Evolutionary conservation across 1,140 invertebrate species (phyloP).

Genomic region (Metaphire vulgaris): DNA sequence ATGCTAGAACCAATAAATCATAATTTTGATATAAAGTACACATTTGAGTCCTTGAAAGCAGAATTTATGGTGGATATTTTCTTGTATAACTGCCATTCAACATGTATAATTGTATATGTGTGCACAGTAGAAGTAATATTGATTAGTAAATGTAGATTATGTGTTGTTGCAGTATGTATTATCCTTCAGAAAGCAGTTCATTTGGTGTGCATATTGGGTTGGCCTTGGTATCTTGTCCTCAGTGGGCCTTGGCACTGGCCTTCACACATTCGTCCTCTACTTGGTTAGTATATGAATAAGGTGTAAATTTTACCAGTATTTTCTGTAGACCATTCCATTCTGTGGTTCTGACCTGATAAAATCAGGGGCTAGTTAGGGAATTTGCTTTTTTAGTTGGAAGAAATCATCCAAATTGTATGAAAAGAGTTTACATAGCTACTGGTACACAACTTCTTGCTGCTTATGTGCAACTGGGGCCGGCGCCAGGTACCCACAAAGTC

Average conservation of each 20-base stretch:
- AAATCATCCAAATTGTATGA: too few relatives aligned
- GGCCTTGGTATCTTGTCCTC: slow-evolving; percentile 91
- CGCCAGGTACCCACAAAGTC: too few relatives aligned
- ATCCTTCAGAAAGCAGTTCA: slow-evolving; percentile 51
- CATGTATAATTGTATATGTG: not conserved
- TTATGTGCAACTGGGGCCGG: too few relatives aligned
- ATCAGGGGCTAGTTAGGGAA: too few relatives aligned
- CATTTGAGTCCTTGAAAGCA: not conserved
- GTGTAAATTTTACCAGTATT: too few relatives aligned
- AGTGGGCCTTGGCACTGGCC: slow-evolving; percentile 91
- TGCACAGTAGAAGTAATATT: not conserved
- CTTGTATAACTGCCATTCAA: not conserved
- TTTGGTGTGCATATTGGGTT: slow-evolving; percentile 88
- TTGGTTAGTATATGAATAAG: slow-evolving; percentile 75
- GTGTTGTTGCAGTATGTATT: slow-evolving; percentile 49
- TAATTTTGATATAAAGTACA: not conserved
- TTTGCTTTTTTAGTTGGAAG: too few relatives aligned
- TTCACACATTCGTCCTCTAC: slow-evolving; percentile 97
- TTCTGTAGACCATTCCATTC: too few relatives aligned
- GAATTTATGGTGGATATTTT: not conserved
- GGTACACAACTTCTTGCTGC: too few relatives aligned
- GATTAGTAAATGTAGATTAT: slow-evolving; percentile 39
- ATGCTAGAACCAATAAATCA: not conserved
- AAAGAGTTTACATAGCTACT: too few relatives aligned
- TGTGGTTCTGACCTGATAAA: too few relatives aligned